Conservation (phyloP, 2,888 invertebrate species). For the Andrena bicolor region DNA sequence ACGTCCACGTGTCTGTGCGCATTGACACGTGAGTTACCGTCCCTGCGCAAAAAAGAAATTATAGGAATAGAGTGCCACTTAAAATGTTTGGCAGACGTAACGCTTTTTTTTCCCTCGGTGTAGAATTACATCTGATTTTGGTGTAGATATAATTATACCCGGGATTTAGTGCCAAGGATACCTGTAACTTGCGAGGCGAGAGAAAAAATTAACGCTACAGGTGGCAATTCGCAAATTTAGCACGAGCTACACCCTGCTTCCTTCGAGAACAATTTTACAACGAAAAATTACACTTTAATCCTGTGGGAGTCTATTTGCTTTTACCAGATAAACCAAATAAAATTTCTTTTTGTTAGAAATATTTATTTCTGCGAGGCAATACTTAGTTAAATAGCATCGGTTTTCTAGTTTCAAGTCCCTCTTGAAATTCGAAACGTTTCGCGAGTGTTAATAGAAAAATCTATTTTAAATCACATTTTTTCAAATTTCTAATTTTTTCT, state of each 20-base stretch:
- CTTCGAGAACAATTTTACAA: not conserved
- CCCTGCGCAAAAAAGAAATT: slow-evolving; percentile 30
- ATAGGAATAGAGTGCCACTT: slow-evolving; percentile 20
- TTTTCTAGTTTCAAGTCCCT: too few relatives aligned
- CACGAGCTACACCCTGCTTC: not conserved
- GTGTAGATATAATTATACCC: not conserved
- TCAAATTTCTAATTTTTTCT: not conserved
- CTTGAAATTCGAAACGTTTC: too few relatives aligned
- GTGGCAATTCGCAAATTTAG: not conserved
- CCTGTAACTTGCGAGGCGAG: not conserved
- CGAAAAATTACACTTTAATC: not conserved
- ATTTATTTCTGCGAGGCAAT: too few relatives aligned
- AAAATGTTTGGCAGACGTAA: not conserved
- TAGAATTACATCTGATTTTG: not conserved
- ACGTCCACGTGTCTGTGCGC: not conserved
- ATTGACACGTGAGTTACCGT: not conserved
- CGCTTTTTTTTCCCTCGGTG: not conserved
- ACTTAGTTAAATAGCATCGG: too few relatives aligned
- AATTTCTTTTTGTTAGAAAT: too few relatives aligned
- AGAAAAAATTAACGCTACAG: not conserved
- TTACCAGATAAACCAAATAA: not conserved
- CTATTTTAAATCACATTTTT: not conserved
- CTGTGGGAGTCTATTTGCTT: not conserved
- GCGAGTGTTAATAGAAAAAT: not conserved
- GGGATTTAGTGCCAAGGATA: slow-evolving; percentile 1